Percentiles rank a stretch among this genome's conserved stretches.
phyloP scores from a whole-genome alignment of 2,113 vertebrate species.

The Amphilophus citrinellus region DNA sequence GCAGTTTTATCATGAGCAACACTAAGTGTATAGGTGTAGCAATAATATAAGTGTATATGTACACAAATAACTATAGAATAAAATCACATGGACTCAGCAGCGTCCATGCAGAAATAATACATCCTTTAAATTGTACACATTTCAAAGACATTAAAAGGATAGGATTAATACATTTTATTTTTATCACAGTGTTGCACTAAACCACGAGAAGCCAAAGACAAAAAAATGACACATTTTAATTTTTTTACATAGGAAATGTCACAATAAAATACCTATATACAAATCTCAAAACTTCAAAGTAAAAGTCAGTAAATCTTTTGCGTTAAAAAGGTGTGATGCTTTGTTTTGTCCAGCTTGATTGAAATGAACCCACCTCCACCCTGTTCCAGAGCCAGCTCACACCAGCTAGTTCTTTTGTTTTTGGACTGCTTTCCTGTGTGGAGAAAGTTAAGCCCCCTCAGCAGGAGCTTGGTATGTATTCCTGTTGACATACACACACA shows the following conservation, averaged over 20 bases:
- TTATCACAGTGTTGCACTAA: neutral
- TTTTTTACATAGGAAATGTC: neutral
- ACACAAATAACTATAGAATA: neutral
- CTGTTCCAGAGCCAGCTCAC: slow-evolving; percentile 17
- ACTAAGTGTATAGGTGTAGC: neutral
- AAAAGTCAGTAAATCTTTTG: neutral
- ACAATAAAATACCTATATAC: neutral
- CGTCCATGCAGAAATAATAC: neutral
- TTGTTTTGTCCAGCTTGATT: neutral
- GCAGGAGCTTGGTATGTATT: slow-evolving; percentile 67
- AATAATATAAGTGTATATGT: neutral
- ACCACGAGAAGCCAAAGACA: neutral
- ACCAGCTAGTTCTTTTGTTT: slow-evolving; percentile 55
- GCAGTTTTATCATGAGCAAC: neutral
- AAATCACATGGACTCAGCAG: neutral
- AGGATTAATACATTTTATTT: neutral
- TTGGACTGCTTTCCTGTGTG: slow-evolving; percentile 43
- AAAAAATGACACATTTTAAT: neutral
- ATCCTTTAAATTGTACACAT: neutral
- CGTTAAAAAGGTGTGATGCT: neutral
- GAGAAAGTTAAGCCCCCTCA: slow-evolving; percentile 66
- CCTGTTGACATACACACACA: slow-evolving; percentile 66
- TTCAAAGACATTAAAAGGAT: neutral
- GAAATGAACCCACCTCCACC: slow-evolving; percentile 22
- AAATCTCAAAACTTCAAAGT: neutral